phyloP scores from a whole-genome alignment of 1,140 invertebrate species.

The Drosophila pseudoananassae region DNA sequence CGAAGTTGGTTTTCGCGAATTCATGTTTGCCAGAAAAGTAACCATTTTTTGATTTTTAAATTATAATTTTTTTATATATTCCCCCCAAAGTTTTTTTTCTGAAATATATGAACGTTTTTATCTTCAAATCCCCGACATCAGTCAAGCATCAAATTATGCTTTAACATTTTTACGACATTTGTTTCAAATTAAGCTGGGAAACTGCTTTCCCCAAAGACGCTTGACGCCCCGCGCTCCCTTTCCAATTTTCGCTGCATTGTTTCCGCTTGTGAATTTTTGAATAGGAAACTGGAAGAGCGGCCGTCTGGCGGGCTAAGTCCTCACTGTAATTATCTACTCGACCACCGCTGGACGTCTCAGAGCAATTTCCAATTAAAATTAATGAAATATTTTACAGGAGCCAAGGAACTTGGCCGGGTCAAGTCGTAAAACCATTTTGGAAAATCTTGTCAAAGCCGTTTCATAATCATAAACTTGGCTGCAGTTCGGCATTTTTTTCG shows the following conservation, averaged over 20 bases:
- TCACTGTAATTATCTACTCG: conserved; percentile 75
- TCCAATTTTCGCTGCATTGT: conserved; percentile 34
- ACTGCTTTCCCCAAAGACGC: conserved; percentile 43
- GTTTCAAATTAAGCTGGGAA: conserved; percentile 73
- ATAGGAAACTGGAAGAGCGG: conserved; percentile 17
- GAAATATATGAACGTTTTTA: conserved; percentile 44
- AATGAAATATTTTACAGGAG: conserved; percentile 73
- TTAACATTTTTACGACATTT: conserved; percentile 77
- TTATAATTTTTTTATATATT: no score
- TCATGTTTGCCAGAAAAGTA: neutral
- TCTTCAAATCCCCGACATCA: conserved; percentile 53
- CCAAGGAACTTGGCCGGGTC: conserved; percentile 35
- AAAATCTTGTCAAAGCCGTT: conserved; percentile 78
- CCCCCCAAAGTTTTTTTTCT: conserved; percentile 12
- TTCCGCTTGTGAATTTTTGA: conserved; percentile 61
- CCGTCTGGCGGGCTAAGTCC: conserved; percentile 25
- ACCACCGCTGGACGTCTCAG: conserved; percentile 62
- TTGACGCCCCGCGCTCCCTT: neutral
- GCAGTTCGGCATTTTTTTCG: conserved; percentile 11
- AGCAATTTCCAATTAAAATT: conserved; percentile 81
- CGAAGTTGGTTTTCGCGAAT: conserved; percentile 8
- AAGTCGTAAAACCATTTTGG: conserved; percentile 76
- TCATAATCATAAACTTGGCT: conserved; percentile 70
- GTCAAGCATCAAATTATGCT: conserved; percentile 76
- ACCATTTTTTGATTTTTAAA: neutral